A percentile compares a stretch with the other conserved stretches of the same genome.
These are phyloP conservation scores for Linnaemya tessellans DNA, from an alignment of 2,888 invertebrate species.

Conservation along the genomic window DNA sequence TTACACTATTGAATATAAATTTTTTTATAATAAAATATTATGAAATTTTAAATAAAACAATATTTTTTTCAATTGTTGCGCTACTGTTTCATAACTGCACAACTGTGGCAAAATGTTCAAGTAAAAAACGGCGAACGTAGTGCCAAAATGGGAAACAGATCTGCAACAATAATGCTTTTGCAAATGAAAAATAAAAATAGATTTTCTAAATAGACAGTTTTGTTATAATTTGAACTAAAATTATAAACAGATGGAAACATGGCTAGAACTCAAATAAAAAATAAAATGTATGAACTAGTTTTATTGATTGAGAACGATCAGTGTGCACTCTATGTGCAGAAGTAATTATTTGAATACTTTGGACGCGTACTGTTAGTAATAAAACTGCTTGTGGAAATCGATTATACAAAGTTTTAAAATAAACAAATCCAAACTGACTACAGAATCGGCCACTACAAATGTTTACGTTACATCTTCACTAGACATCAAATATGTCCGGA, in stretches of 20 bases:
- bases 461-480: no score
- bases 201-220: constrained; percentile 54
- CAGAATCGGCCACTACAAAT: no score
- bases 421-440: no score
- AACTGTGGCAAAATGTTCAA: neutral
- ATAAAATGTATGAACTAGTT: neutral
- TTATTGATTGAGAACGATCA: neutral
- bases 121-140: constrained; percentile 6
- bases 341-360: no score
- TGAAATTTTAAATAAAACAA: no score
- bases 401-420: no score
- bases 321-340: neutral
- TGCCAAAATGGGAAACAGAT: constrained; percentile 60
- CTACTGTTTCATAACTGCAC: constrained; percentile 29
- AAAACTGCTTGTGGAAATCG: no score
- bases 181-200: constrained; percentile 59
- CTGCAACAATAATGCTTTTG: constrained; percentile 16
- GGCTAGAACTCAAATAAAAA: neutral
- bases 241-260: constrained; percentile 68
- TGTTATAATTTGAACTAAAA: constrained; percentile 67
- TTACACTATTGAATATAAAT: no score
- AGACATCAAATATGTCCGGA: no score
- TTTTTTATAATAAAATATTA: no score
- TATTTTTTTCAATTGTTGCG: neutral
- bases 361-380: no score